Evolutionary conservation across 2,797 vertebrate species (phyloP).

Genomic region (Mormyrops boulengeri): DNA sequence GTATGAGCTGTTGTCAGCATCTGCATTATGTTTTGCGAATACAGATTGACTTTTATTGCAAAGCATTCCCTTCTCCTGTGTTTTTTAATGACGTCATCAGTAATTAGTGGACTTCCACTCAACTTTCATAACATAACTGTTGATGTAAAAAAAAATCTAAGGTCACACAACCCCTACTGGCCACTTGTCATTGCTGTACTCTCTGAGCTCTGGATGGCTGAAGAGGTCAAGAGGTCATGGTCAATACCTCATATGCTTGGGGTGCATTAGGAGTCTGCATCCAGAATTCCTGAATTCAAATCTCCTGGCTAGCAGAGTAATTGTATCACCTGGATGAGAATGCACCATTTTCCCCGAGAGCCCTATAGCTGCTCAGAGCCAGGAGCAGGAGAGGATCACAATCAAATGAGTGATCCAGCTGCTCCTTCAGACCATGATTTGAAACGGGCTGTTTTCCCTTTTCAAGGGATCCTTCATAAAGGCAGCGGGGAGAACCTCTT

Average conservation of each 20-base stretch:
- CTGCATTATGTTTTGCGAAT: background rate
- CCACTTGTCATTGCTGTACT: background rate
- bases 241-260: background rate
- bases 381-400: background rate
- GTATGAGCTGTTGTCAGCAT: background rate
- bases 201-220: background rate
- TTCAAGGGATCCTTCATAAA: constrained; percentile 90
- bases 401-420: background rate
- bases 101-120: background rate
- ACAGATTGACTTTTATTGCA: background rate
- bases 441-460: background rate
- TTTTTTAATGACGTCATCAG: background rate
- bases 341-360: background rate
- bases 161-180: background rate
- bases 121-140: background rate
- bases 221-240: too few relatives aligned
- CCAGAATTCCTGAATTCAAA: background rate
- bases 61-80: background rate
- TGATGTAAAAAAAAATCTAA: background rate
- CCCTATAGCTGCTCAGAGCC: background rate
- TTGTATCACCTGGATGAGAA: background rate
- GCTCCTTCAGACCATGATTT: background rate
- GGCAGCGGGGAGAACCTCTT: constrained; percentile 96
- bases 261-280: background rate
- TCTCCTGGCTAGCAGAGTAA: background rate